Conservation (phyloP, 2,888 invertebrate genomes). For the Agonum fuliginosum region DNA sequence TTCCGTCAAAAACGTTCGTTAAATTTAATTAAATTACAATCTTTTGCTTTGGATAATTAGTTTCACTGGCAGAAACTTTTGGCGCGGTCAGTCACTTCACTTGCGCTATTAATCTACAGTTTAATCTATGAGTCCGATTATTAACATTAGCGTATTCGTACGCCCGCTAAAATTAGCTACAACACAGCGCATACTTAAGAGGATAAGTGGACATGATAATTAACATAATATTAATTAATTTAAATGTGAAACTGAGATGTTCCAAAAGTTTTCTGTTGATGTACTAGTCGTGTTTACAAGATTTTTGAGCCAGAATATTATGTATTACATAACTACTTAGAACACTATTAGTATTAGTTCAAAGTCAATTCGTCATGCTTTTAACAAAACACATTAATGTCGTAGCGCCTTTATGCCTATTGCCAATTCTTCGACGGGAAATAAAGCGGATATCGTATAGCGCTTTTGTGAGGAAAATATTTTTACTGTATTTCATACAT, state of each 20-base stretch:
- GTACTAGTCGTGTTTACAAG: constrained; percentile 31
- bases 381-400: not conserved
- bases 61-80: constrained; percentile 42
- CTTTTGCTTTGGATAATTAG: constrained; percentile 52
- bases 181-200: no score
- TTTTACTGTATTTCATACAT: no score
- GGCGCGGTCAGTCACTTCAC: constrained; percentile 15
- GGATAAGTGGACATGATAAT: constrained; percentile 5
- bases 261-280: constrained; percentile 38
- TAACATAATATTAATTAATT: constrained; percentile 17
- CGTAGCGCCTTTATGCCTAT: not conserved
- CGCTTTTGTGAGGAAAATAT: no score
- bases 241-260: constrained; percentile 25
- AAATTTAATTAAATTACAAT: constrained; percentile 49
- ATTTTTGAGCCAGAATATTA: constrained; percentile 25
- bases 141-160: constrained; percentile 22
- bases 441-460: no score
- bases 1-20: constrained; percentile 35
- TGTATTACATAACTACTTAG: constrained; percentile 44
- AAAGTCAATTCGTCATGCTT: constrained; percentile 11
- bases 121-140: constrained; percentile 25
- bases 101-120: constrained; percentile 43
- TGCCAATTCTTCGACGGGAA: not conserved
- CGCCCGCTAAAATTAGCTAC: no score
- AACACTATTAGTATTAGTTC: constrained; percentile 34